A percentile compares a stretch with the other conserved stretches of the same genome.
phyloP scores from a whole-genome alignment of 92 coral and sea anemone species.

The Nematostella vectensis region DNA sequence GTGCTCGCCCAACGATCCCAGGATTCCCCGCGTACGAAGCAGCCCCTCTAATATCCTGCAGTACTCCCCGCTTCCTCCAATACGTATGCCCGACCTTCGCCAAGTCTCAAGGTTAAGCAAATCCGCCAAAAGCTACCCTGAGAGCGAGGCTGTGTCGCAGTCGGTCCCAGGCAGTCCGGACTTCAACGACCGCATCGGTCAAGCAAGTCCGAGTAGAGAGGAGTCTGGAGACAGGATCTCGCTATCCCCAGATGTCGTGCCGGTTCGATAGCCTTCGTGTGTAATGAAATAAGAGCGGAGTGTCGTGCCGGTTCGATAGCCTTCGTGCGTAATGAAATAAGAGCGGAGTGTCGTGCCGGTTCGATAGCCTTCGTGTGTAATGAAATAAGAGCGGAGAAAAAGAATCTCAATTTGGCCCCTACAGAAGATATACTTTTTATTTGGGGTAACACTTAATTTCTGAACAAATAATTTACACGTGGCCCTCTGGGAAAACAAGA shows the following conservation, averaged over 20 bases:
- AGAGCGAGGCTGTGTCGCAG: slow-evolving; percentile 51
- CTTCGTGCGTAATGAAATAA: too few species aligned
- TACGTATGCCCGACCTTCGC: slow-evolving; percentile 80
- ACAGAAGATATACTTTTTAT: too few species aligned
- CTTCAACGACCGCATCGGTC: slow-evolving; percentile 8
- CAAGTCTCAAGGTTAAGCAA: slow-evolving; percentile 73
- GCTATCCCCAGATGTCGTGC: slow-evolving; percentile 27
- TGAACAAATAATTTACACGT: too few species aligned
- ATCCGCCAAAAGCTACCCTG: slow-evolving; percentile 55
- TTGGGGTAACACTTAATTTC: too few species aligned
- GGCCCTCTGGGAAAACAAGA: too few species aligned
- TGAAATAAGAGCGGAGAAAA: too few species aligned
- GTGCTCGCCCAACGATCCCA: slow-evolving; percentile 35
- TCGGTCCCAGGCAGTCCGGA: slow-evolving; percentile 53
- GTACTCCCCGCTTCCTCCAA: slow-evolving; percentile 73
- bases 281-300: too few species aligned
- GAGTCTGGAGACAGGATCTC: slow-evolving; percentile 9
- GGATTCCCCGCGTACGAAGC: slow-evolving; percentile 30
- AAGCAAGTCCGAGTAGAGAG: slow-evolving; percentile 9
- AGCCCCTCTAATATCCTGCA: slow-evolving; percentile 27
- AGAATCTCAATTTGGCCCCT: too few species aligned
- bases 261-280: slow-evolving; percentile 26
- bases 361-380: too few species aligned
- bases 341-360: slow-evolving; percentile 29
- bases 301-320: slow-evolving; percentile 26